Evolutionary conservation across 2,797 vertebrate species (phyloP).

Genomic region (Brachyalestes nurse): DNA sequence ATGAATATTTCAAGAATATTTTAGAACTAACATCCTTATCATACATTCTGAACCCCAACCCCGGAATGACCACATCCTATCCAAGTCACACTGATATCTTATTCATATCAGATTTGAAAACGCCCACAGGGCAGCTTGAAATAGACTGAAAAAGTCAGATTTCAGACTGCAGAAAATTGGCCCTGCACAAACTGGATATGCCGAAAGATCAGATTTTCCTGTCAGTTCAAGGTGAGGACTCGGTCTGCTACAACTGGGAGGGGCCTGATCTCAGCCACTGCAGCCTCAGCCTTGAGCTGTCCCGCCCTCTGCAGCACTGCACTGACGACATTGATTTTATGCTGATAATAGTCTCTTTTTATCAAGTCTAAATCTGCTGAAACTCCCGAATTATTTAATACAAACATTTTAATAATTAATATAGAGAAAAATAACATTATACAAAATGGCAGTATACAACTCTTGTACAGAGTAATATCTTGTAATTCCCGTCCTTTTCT

Average conservation of each 20-base stretch:
- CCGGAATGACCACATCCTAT: too few species aligned
- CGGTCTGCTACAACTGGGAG: not conserved
- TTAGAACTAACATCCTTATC: too few species aligned
- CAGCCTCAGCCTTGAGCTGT: conserved; percentile 1
- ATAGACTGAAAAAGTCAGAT: too few species aligned
- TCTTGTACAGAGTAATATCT: not conserved
- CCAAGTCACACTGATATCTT: too few species aligned
- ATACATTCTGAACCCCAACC: too few species aligned
- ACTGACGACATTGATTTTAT: not conserved
- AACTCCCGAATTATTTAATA: not conserved
- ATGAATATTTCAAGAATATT: too few species aligned
- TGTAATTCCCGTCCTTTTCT: not conserved
- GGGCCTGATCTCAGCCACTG: not conserved
- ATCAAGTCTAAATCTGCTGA: not conserved
- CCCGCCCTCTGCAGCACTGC: not conserved
- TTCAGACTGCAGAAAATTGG: too few species aligned
- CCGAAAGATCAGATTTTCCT: too few species aligned
- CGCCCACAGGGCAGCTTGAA: too few species aligned
- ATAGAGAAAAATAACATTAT: not conserved
- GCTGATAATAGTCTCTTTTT: not conserved
- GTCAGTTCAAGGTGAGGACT: too few species aligned
- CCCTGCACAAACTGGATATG: too few species aligned
- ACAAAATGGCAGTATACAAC: not conserved
- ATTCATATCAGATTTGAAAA: too few species aligned
- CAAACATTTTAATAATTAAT: not conserved